These are phyloP conservation scores for Botia almorhae DNA, from an alignment of 2,797 vertebrate genomes.

Conservation along the genomic window DNA sequence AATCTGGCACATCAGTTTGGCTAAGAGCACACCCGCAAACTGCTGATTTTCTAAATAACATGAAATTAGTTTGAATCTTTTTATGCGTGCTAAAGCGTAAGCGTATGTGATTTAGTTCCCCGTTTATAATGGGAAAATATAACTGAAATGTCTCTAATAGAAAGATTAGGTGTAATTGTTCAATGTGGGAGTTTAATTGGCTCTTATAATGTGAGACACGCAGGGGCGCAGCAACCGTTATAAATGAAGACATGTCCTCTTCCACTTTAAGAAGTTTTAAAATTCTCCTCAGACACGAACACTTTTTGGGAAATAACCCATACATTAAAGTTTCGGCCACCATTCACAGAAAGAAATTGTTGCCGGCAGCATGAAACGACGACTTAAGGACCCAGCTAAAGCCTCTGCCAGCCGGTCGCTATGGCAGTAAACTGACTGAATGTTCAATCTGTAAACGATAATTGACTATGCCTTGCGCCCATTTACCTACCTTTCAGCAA, in stretches of 20 bases:
- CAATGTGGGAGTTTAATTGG: background rate
- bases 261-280: background rate
- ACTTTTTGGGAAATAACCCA: background rate
- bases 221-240: background rate
- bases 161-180: background rate
- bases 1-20: background rate
- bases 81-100: background rate
- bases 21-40: background rate
- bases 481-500: background rate
- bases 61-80: background rate
- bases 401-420: too few relatives aligned
- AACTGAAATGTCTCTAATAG: background rate
- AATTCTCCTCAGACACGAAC: too few relatives aligned
- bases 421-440: too few relatives aligned
- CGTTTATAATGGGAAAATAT: background rate
- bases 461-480: too few relatives aligned
- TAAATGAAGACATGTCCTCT: background rate
- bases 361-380: too few relatives aligned
- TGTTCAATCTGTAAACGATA: too few relatives aligned
- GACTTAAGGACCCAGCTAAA: too few relatives aligned
- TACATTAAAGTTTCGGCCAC: background rate
- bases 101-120: background rate
- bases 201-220: background rate
- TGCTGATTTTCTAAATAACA: background rate
- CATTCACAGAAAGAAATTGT: too few relatives aligned